Base-by-base conservation (phyloP, 1,140 invertebrate genomes). In the Nixonia krombeini region DNA sequence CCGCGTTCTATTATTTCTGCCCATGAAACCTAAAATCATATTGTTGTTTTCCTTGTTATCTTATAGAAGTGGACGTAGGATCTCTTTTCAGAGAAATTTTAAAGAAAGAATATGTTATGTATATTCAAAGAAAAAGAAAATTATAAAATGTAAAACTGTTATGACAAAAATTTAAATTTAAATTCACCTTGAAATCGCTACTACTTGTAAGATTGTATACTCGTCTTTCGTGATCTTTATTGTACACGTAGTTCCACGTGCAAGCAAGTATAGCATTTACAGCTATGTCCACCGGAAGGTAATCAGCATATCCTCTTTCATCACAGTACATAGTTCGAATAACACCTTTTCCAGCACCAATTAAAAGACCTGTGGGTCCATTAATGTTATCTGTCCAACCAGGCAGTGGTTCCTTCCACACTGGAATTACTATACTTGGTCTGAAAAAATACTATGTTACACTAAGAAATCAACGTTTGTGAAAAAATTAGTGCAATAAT, bases 321-420 rank as follows among this genome's bases (percentile, higher is more conserved):
- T 93, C 89, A 72, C 93, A 94, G 67, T 91, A 91, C 92, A 96
- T 95, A 0, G 92, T 91, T 33, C 94, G 85, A 41, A 96, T 89
- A 0, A 96, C 90, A 4, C 94, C 94, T 86, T 95, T 96, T 21
- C 94, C 94, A 31, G 91, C 91, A 1, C 90, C 91, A 18, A 92
- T 92, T 2, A 93, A 76, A 0, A 93, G 79, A 8, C 91, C 94
- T 18, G 91, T 94, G 0, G 95, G 94, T 15, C 95, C 95, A 76
- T 96, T 96, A 51, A 95, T 91, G 76, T 96, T 97, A 74, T 97
- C 96, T 1, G 94, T 96, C 96, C 96, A 99, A 17, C 96, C 95
- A 0, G 91, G 91, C 3, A 93, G 59, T 0, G 93, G 93, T 62
- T 93, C 91, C 65, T 90, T 89, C 91, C 91, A 93, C 15, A 92